Evolutionary conservation across 2,113 vertebrate genomes (phyloP).

Genomic region (Protobothrops mucrosquamatus): DNA sequence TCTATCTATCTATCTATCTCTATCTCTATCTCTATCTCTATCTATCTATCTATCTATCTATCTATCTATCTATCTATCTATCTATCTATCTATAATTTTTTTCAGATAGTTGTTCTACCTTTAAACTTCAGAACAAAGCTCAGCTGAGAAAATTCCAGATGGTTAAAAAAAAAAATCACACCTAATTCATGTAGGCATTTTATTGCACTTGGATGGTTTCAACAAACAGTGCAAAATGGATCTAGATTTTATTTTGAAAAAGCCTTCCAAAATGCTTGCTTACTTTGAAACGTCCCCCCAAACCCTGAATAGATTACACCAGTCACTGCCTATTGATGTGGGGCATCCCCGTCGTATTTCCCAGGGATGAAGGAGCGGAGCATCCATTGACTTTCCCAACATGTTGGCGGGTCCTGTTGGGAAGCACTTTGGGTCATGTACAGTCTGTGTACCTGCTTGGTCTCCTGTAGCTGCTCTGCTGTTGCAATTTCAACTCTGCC

Average conservation of each 20-base stretch:
- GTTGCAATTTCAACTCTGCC: background rate
- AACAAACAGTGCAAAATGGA: background rate
- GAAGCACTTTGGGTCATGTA: background rate
- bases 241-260: background rate
- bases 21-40: too few species aligned
- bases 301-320: background rate
- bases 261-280: background rate
- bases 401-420: background rate
- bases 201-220: background rate
- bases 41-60: too few species aligned
- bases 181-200: background rate
- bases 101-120: background rate
- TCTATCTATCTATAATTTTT: too few species aligned
- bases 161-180: too few species aligned
- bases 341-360: background rate
- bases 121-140: background rate
- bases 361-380: background rate
- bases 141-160: background rate
- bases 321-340: background rate
- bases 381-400: background rate
- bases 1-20: too few species aligned
- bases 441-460: background rate
- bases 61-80: too few species aligned
- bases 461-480: background rate
- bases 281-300: background rate